Base-by-base conservation (phyloP, 2,888 invertebrate species). In the Noctuana brunneofusca region DNA sequence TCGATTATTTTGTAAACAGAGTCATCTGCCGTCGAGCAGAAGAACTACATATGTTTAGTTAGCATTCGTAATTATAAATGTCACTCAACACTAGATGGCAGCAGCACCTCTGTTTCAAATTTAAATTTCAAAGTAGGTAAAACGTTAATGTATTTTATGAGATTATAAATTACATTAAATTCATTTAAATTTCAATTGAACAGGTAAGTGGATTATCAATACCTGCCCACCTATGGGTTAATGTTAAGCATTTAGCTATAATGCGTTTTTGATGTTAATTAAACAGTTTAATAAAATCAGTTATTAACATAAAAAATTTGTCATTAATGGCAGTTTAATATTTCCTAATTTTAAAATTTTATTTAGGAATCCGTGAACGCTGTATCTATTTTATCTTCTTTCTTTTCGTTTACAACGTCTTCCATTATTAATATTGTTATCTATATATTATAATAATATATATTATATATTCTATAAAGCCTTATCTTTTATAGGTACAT, bases 91-190 rank as follows among this genome's bases (percentile, higher is more conserved):
- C 35, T 38, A 38, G 35, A 38, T 38, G 35, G 35, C 35, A 2
- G 12, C 12, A n/a, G n/a, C 12, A 38, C 3, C 11, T 11, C 35
- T 12, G 2, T 38, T 38, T 3, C 1, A 38, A 38, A 38, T 35
- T 2, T 5, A 9, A 35, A 9, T 3, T 9, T 35, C 2, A 35
- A 35, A 35, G 27, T 27, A 5, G 8, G 8, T 27, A 27, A 27
- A 43, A 43, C 18, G 9, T 2, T 41, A 54, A 54, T 54, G n/a
- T 41, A 54, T 54, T 54, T 54, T 54, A 54, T 41, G 14, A n/a
- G 38, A 54, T 24, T 54, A 24, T 54, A 54, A 54, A 54, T 54
- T 22, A 54, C 38, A 54, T 14, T n/a, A 8, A 54, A 54, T 54
- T 54, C 38, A 54, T 54, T 54, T 38, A 54, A 38, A 54, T 20